Evolutionary conservation across 2,888 invertebrate genomes (phyloP), one percentile per base, ranked within the genome.

Genomic region (Invenusta paracnida): DNA sequence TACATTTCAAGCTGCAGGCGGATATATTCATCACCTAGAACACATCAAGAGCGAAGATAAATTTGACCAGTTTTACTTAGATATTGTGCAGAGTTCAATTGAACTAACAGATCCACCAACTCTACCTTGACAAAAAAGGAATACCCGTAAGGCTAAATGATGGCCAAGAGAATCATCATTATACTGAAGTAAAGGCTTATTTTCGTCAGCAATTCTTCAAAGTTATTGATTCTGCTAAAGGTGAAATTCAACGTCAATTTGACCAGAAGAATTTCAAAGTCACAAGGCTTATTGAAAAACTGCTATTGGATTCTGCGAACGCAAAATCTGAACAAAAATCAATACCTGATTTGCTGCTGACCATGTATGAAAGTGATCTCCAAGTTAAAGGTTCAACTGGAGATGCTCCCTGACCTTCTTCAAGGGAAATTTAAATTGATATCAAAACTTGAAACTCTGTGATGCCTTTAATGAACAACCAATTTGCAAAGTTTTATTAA

Each of bases 371-470:
- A 48, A 17, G 48, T 48, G 48, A 48, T 48, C 48, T 48, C n/a
- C n/a, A 73, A 73, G 73, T 73, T 73, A 73, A 73, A 73, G 73
- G 73, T 73, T 13, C 73, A 73, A 73, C 73, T 23, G 73, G 73
- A 73, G 27, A 73, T 73, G 73, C 73, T 73, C 73, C 73, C 73
- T 73, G 73, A 73, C 27, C 73, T 73, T 73, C 73, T 73, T 73
- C 73, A 73, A 73, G 73, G 73, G 73, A 73, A 73, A 5, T 73
- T 73, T 73, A 73, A 73, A 73, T 73, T 73, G n/a, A n/a, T n/a
- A n/a, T n/a, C n/a, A n/a, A n/a, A n/a, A n/a, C n/a, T n/a, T n/a
- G n/a, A n/a, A n/a, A n/a, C n/a, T n/a, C n/a, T 73, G 73, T 23
- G 73, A 73, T 5, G 73, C 27, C 73, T 73, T 73, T 73, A 73